A percentile compares a stretch with the other conserved stretches of the same genome.
These are phyloP conservation scores for Ariopsis seemanni DNA, from an alignment of 2,113 vertebrate species.

Conservation along the genomic window DNA sequence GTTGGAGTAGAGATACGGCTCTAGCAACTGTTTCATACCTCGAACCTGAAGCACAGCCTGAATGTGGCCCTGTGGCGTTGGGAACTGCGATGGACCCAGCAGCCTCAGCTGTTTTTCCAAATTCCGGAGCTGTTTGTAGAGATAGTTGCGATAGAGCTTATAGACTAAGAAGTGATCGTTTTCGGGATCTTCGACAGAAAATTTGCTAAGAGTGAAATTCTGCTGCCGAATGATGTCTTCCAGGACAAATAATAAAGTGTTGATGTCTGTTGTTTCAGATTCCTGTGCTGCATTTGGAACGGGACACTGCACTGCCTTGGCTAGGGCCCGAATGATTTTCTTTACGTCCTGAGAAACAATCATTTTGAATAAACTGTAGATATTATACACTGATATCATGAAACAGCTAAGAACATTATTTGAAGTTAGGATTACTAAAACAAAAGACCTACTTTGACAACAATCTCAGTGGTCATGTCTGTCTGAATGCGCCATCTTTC, in stretches of 20 bases:
- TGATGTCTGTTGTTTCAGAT: conserved; percentile 77
- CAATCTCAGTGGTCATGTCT: conserved; percentile 79
- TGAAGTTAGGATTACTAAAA: not conserved
- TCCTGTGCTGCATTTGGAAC: conserved; percentile 60
- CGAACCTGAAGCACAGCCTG: conserved; percentile 82
- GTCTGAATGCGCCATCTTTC: conserved; percentile 61
- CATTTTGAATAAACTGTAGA: not conserved
- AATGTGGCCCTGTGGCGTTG: conserved; percentile 72
- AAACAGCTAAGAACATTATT: not conserved
- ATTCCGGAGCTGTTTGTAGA: conserved; percentile 82
- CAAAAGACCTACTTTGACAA: conserved; percentile 76
- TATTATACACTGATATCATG: not conserved
- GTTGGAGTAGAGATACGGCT: conserved; percentile 59
- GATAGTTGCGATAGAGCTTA: conserved; percentile 71
- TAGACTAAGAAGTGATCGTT: conserved; percentile 57
- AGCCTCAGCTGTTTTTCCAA: conserved; percentile 81
- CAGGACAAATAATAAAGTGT: conserved; percentile 80
- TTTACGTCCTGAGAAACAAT: conserved; percentile 77
- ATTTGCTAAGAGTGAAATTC: conserved; percentile 72
- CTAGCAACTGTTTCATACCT: conserved; percentile 79
- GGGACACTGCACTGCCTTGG: conserved; percentile 79
- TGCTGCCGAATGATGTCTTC: conserved; percentile 83
- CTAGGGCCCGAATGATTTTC: conserved; percentile 82
- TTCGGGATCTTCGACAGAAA: conserved; percentile 70
- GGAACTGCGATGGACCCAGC: conserved; percentile 77